A percentile compares a stretch with the other conserved stretches of the same genome.
Evolutionary conservation across 2,888 invertebrate genomes (phyloP).

Genomic region (Allophyes oxyacanthae): DNA sequence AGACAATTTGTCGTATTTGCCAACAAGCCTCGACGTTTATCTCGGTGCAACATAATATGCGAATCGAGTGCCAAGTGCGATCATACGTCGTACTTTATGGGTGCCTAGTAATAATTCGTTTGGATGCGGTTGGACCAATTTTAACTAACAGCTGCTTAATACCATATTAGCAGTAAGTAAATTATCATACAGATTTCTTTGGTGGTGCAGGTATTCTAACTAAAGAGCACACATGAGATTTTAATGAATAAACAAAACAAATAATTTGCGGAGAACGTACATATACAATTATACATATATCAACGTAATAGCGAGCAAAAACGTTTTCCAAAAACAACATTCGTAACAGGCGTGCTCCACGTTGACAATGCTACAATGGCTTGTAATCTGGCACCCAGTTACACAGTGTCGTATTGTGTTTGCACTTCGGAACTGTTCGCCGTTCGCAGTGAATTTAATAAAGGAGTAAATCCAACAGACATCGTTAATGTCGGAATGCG

Average conservation of each 20-base stretch:
- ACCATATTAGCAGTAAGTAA: no score
- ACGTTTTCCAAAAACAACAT: conserved; percentile 39
- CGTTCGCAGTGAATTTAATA: conserved; percentile 62
- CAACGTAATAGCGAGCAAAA: conserved; percentile 35
- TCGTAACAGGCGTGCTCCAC: conserved; percentile 28
- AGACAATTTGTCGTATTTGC: no score
- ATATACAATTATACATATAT: no score
- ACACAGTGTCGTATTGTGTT: conserved; percentile 52
- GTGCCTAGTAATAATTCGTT: no score
- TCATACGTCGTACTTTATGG: no score
- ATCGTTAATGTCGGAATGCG: conserved; percentile 65
- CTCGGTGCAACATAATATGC: no score
- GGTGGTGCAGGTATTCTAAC: no score
- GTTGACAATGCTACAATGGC: conserved; percentile 37
- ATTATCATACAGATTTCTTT: no score
- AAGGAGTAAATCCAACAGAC: conserved; percentile 63
- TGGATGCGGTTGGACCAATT: no score
- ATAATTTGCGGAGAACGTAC: conserved; percentile 19
- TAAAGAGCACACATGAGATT: conserved; percentile 10
- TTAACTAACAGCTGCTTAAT: no score
- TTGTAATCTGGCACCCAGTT: conserved; percentile 44
- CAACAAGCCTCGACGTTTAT: no score
- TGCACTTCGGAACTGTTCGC: conserved; percentile 42
- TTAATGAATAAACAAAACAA: conserved; percentile 20
- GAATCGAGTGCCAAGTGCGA: no score